phyloP scores from a whole-genome alignment of 2,113 vertebrate species.

The Panurus biarmicus region DNA sequence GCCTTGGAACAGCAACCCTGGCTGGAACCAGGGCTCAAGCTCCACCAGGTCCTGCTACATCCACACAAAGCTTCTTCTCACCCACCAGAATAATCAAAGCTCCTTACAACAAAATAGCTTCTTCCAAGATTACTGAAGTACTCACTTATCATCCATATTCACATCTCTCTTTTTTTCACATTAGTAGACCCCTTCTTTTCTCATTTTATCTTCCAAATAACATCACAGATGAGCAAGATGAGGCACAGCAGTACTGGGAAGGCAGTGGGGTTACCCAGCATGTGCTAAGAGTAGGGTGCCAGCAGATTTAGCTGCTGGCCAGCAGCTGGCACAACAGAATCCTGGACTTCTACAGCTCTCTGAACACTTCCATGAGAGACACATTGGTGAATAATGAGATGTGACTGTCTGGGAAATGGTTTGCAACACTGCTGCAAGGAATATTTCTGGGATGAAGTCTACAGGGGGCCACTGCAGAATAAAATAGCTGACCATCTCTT shows the following conservation, averaged over 20 bases:
- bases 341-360: background rate
- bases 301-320: background rate
- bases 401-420: background rate
- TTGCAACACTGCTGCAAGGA: background rate
- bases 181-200: background rate
- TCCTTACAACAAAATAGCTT: background rate
- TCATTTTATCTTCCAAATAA: background rate
- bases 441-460: background rate
- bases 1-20: background rate
- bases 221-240: background rate
- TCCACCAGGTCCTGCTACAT: background rate
- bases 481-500: background rate
- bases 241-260: background rate
- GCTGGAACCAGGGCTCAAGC: background rate
- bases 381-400: background rate
- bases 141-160: background rate
- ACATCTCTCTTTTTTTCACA: background rate
- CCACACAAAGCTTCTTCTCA: background rate
- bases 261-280: background rate
- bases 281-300: background rate
- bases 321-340: background rate
- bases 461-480: rapidly evolving
- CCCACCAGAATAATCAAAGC: background rate
- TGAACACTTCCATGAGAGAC: rapidly evolving
- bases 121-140: background rate